These are phyloP conservation scores for Pseudonaja textilis DNA, from an alignment of 2,113 vertebrate species.

Conservation along the genomic window DNA sequence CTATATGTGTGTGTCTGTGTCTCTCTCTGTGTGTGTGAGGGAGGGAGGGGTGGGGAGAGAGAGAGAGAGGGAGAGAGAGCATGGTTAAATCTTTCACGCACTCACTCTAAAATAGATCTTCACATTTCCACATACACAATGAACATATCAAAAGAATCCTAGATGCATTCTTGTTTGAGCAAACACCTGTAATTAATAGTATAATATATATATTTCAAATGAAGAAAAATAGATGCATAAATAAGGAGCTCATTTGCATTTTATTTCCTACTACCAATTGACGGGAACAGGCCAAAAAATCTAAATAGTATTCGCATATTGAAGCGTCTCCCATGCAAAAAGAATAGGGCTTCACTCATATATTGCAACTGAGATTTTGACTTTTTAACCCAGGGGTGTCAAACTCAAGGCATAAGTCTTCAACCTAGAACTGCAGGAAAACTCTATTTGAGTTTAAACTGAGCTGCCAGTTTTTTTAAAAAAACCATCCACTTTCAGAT, in stretches of 20 bases:
- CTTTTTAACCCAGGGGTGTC: not conserved
- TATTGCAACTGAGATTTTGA: not conserved
- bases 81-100: not conserved
- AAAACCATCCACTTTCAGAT: not conserved
- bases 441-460: not conserved
- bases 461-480: not conserved
- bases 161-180: not conserved
- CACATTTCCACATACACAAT: not conserved
- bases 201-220: not conserved
- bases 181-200: not conserved
- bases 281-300: not conserved
- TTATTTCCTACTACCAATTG: not conserved
- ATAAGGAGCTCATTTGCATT: not conserved
- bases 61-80: accelerated
- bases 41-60: too few species aligned
- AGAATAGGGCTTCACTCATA: not conserved
- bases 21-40: not conserved
- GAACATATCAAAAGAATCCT: not conserved
- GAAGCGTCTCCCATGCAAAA: not conserved
- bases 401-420: not conserved
- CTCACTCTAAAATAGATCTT: not conserved
- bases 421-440: not conserved
- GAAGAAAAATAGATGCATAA: not conserved
- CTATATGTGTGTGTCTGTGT: not conserved
- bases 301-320: not conserved